Percentiles rank a stretch among this genome's conserved stretches.
phyloP scores from a whole-genome alignment of 1,140 invertebrate genomes.

The Carcinoscorpius rotundicauda region DNA sequence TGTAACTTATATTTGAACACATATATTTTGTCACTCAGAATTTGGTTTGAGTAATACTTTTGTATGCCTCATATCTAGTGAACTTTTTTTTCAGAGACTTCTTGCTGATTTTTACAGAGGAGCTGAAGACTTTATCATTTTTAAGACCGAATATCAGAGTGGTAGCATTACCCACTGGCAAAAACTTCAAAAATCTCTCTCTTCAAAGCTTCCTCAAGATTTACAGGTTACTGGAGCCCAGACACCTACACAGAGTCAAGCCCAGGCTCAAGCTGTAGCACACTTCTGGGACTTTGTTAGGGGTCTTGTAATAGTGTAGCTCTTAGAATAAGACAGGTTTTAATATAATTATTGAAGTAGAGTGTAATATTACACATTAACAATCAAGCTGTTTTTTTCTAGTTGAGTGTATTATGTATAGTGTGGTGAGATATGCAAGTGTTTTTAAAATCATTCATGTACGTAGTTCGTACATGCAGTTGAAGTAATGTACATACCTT shows the following conservation, averaged over 20 bases:
- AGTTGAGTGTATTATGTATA: no score
- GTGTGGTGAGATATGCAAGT: no score
- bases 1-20: no score
- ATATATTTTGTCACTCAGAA: no score
- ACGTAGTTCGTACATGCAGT: no score
- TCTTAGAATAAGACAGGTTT: no score
- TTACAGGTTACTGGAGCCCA: slow-evolving; percentile 20
- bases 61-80: not conserved
- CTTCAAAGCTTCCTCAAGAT: slow-evolving; percentile 26
- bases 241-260: slow-evolving; percentile 13
- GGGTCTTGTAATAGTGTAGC: slow-evolving; percentile 20
- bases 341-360: no score
- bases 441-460: no score
- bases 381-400: no score
- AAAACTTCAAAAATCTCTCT: slow-evolving; percentile 30
- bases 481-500: no score
- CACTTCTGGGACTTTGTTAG: slow-evolving; percentile 28
- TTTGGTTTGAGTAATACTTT: no score
- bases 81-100: slow-evolving; percentile 44
- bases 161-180: slow-evolving; percentile 28
- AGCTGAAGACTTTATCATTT: slow-evolving; percentile 62
- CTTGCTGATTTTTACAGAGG: slow-evolving; percentile 72
- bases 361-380: no score
- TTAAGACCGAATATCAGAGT: slow-evolving; percentile 47
- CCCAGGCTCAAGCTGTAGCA: slow-evolving; percentile 25